A percentile compares a stretch with the other conserved stretches of the same genome.
These are phyloP conservation scores for Drosophila mimica DNA, from an alignment of 2,888 invertebrate genomes.

Conservation along the genomic window DNA sequence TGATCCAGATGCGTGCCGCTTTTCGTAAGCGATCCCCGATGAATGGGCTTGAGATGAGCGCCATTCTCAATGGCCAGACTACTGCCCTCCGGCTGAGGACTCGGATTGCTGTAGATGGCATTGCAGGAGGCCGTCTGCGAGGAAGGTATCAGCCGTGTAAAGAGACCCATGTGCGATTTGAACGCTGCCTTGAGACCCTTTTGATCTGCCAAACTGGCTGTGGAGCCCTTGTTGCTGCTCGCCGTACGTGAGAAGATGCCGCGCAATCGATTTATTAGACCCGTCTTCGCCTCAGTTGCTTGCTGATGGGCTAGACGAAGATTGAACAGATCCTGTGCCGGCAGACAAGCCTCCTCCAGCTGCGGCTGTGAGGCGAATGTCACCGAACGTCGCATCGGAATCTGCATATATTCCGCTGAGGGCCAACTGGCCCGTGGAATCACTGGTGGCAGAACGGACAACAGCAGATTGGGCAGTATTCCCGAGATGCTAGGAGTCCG, in stretches of 20 bases:
- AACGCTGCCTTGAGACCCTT: constrained; percentile 89
- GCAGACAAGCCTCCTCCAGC: constrained; percentile 87
- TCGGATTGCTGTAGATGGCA: constrained; percentile 85
- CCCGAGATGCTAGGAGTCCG: constrained; percentile 89
- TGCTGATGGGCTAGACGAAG: constrained; percentile 86
- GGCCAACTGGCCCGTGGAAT: constrained; percentile 92
- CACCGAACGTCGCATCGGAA: constrained; percentile 87
- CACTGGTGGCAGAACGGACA: constrained; percentile 91
- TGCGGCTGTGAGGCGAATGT: constrained; percentile 89
- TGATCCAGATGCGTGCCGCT: constrained; percentile 88
- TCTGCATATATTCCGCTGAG: constrained; percentile 88
- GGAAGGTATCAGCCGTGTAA: constrained; percentile 89
- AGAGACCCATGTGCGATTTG: constrained; percentile 90
- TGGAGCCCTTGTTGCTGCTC: constrained; percentile 89
- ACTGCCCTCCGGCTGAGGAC: constrained; percentile 22
- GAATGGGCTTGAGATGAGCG: constrained; percentile 71
- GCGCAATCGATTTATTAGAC: constrained; percentile 86
- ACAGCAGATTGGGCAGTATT: constrained; percentile 89
- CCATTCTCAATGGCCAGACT: constrained; percentile 39
- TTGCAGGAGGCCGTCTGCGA: constrained; percentile 88
- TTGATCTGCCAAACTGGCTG: constrained; percentile 86
- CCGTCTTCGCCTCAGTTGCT: constrained; percentile 86
- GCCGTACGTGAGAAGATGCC: constrained; percentile 89
- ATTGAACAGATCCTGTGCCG: constrained; percentile 87
- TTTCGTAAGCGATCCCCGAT: constrained; percentile 86